These are phyloP conservation scores for Anabacerthia variegaticeps DNA, from an alignment of 2,797 vertebrate genomes.

Conservation along the genomic window DNA sequence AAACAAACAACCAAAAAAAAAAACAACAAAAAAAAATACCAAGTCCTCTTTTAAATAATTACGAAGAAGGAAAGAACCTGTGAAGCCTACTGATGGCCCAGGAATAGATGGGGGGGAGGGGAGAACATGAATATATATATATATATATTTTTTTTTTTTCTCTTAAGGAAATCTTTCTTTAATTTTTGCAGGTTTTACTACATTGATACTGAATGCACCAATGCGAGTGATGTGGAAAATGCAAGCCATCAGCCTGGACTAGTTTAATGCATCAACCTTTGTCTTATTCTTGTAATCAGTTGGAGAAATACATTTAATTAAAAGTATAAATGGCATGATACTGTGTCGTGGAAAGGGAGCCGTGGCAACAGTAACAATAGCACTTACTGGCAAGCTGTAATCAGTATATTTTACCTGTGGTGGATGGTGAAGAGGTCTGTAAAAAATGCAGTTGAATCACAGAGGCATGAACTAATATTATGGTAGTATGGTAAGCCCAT, in stretches of 20 bases:
- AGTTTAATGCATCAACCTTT: not conserved
- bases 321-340: not conserved
- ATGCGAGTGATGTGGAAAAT: not conserved
- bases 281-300: not conserved
- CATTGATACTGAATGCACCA: not conserved
- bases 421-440: not conserved
- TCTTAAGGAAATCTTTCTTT: not conserved
- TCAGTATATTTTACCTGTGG: not conserved
- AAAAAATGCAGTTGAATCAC: not conserved
- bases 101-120: not conserved
- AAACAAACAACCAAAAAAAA: not conserved
- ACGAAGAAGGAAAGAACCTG: not conserved
- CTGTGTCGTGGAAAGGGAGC: not conserved
- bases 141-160: not conserved
- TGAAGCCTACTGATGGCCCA: not conserved
- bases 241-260: not conserved
- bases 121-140: too few species aligned
- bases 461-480: not conserved
- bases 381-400: not conserved
- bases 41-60: not conserved
- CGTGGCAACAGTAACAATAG: not conserved
- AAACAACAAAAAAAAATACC: not conserved
- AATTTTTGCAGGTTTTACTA: not conserved
- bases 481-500: not conserved
- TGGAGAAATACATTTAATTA: conserved; percentile 31